Percentiles rank a stretch among this genome's conserved stretches.
These are phyloP conservation scores for Bombus sylvicola DNA, from an alignment of 1,140 invertebrate species.

Conservation along the genomic window DNA sequence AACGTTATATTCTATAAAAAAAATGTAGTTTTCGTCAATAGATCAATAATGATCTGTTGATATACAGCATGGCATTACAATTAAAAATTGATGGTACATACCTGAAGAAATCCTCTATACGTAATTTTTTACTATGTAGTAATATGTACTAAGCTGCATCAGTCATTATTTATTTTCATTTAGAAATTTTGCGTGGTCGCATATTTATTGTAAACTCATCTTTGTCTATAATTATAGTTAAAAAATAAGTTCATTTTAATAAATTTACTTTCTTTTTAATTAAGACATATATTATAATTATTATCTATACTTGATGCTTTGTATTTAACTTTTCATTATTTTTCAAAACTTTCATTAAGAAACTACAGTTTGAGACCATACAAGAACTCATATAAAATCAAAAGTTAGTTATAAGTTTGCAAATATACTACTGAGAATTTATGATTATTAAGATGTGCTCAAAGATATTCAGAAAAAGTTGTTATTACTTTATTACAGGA, in stretches of 20 bases:
- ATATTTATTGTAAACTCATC: conserved; percentile 36
- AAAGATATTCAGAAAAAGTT: neutral
- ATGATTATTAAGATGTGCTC: neutral
- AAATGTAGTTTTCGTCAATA: neutral
- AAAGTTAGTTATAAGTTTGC: conserved; percentile 19
- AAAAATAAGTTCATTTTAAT: neutral
- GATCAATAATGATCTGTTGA: neutral
- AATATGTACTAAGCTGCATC: conserved; percentile 1
- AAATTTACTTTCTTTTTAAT: neutral
- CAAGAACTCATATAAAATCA: conserved; percentile 20
- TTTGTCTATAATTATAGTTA: conserved; percentile 23
- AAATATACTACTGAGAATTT: neutral
- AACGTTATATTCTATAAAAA: conserved; percentile 30
- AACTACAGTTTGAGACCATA: neutral
- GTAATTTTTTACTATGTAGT: conserved; percentile 26
- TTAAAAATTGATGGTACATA: conserved; percentile 15
- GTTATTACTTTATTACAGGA: neutral
- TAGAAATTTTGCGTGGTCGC: conserved; percentile 18
- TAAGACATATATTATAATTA: neutral
- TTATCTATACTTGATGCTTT: neutral
- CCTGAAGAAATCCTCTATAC: conserved; percentile 21
- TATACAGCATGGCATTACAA: neutral
- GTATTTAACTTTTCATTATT: neutral
- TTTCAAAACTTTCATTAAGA: neutral
- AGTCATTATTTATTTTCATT: conserved; percentile 44